Evolutionary conservation across 2,113 vertebrate species (phyloP).

Genomic region (Myocastor coypus): DNA sequence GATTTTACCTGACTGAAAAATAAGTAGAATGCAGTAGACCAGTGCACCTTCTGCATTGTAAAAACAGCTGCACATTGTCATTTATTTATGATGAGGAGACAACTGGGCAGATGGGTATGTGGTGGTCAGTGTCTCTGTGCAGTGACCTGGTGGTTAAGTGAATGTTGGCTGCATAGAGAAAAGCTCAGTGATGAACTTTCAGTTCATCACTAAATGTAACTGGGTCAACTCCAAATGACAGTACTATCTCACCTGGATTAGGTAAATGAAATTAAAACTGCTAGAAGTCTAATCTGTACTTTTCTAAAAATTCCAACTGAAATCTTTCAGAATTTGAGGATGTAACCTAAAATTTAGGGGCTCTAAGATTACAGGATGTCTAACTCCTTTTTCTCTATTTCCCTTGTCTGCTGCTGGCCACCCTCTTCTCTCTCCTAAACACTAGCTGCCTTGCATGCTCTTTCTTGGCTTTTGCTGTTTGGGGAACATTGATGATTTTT

Average conservation of each 20-base stretch:
- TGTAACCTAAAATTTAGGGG: neutral
- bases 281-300: neutral
- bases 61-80: neutral
- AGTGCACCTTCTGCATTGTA: neutral
- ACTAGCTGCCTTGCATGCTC: neutral
- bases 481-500: neutral
- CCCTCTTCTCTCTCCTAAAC: neutral
- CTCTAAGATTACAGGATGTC: neutral
- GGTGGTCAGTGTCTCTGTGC: neutral
- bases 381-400: neutral
- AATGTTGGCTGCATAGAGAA: too few species aligned
- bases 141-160: too few species aligned
- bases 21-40: neutral
- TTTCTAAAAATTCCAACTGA: neutral
- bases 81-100: neutral
- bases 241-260: neutral
- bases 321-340: neutral
- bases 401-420: neutral
- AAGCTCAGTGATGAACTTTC: too few species aligned
- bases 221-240: neutral
- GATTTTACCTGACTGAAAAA: conserved; percentile 16
- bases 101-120: neutral
- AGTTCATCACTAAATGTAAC: neutral
- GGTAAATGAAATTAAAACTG: neutral
- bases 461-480: neutral